Percentiles rank a stretch among this genome's conserved stretches.
Conservation (phyloP, 2,888 invertebrate genomes). For the Helleia helle region DNA sequence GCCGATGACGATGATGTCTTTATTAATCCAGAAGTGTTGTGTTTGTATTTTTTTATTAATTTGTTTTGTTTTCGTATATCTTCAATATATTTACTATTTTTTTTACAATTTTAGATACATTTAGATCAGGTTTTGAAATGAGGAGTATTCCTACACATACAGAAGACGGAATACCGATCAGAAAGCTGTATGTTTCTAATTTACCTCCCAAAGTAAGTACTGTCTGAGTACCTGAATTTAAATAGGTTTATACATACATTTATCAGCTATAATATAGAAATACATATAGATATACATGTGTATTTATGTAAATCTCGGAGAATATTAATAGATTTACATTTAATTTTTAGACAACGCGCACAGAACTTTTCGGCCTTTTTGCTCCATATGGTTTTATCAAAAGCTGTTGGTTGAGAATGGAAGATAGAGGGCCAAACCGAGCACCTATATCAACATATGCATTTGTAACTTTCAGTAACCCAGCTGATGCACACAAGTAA, state of each 20-base stretch:
- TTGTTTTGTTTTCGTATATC: no score
- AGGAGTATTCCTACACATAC: conserved; percentile 62
- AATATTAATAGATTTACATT: neutral
- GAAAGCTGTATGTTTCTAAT: conserved; percentile 74
- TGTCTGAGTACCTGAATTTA: conserved; percentile 1
- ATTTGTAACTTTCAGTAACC: conserved; percentile 70
- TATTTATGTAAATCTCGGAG: neutral
- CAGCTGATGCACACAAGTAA: conserved; percentile 70
- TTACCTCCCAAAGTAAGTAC: conserved; percentile 66
- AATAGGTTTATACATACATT: no score
- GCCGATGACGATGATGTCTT: conserved; percentile 44
- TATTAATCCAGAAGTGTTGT: conserved; percentile 40
- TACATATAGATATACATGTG: no score
- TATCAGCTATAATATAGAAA: neutral
- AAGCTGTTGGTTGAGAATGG: conserved; percentile 70
- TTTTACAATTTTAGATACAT: conserved; percentile 37
- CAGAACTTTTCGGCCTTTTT: conserved; percentile 68
- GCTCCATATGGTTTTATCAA: conserved; percentile 72
- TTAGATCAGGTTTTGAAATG: conserved; percentile 34
- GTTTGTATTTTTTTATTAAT: conserved; percentile 40
- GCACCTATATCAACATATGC: conserved; percentile 58
- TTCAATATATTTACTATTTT: neutral
- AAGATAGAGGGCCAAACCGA: conserved; percentile 43
- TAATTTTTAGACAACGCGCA: conserved; percentile 62
- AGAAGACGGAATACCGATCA: conserved; percentile 73